Base-by-base conservation (phyloP, 2,888 invertebrate species). In the Mechanitis messenoides region DNA sequence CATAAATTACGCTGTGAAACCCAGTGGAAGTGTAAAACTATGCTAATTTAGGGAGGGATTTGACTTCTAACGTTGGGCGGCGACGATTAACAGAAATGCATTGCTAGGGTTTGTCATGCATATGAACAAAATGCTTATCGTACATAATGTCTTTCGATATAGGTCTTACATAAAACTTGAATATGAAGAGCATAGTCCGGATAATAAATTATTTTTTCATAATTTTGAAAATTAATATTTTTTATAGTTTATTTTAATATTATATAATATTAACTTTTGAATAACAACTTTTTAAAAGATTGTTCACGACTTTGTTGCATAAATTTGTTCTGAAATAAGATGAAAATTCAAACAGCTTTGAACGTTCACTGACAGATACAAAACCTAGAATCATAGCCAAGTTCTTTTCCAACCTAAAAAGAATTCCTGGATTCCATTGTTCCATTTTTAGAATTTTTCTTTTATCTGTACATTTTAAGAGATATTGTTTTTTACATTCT, bases 1-100 rank as follows among this genome's bases (percentile, higher is more conserved):
- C 60, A 65, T 63, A 65, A 67, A 67, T 65, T 67, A 62, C 56
- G 59, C 67, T 64, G 50, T 46, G 57, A 63, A 67, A 66, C 60
- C 58, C 60, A 50, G 53, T 55, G 61, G 58, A 59, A 65, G 60
- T 65, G 62, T 67, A 65, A 65, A 67, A 67, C 67, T 67, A 67
- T 67, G 67, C 59, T 62, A 65, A 67, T 67, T 61, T 58, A 59
- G 61, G 53, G 38, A 53, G 64, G 62, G 62, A 62, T 63, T 54
- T 59, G 61, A 60, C 53, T 61, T 55, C 60, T 53, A 57, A 47
- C 45, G 50, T 55, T 53, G 56, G 46, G 57, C 28, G 63, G 56
- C 47, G 58, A 58, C 58, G 62, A 67, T 67, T 60, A 66, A 59
- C 63, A 31, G 58, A 64, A 59, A 66, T 58, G 59, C 63, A 63